phyloP scores from a whole-genome alignment of 2,113 vertebrate species.

The Gobiocypris rarus region DNA sequence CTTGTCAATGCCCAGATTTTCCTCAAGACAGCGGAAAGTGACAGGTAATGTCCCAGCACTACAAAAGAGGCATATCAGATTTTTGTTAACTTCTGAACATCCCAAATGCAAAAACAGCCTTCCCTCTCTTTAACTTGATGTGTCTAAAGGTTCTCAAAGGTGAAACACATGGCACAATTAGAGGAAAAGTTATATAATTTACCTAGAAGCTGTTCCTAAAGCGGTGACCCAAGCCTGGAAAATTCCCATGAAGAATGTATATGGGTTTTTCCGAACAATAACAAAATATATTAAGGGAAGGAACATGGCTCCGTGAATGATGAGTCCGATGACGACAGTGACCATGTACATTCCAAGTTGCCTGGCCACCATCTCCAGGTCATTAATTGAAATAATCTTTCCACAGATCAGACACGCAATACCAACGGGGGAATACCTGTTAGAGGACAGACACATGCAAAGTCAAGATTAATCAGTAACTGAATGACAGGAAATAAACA shows the following conservation, averaged over 20 bases:
- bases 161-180: background rate
- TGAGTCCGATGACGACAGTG: slow-evolving; percentile 93
- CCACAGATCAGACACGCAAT: slow-evolving; percentile 98
- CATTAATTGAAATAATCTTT: slow-evolving; percentile 97
- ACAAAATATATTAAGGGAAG: slow-evolving; percentile 95
- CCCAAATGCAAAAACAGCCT: no score
- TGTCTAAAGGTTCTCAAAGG: background rate
- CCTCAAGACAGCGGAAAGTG: slow-evolving; percentile 96
- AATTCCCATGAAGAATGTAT: slow-evolving; percentile 93
- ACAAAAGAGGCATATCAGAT: slow-evolving; percentile 13
- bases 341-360: slow-evolving; percentile 99
- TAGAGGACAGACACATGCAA: slow-evolving; percentile 52
- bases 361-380: slow-evolving; percentile 92
- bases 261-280: slow-evolving; percentile 92
- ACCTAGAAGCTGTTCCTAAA: slow-evolving; percentile 97
- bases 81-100: background rate
- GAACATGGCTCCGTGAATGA: slow-evolving; percentile 97
- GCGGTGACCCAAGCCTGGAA: slow-evolving; percentile 99
- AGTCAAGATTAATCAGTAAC: background rate
- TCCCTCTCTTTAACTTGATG: background rate
- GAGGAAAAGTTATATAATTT: slow-evolving; percentile 51
- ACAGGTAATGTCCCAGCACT: slow-evolving; percentile 96
- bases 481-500: no score
- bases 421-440: slow-evolving; percentile 95
- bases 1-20: slow-evolving; percentile 96